Percentiles rank a stretch among this genome's conserved stretches.
Conservation (phyloP, 1,140 invertebrate genomes). For the Hylyphantes graminicola region DNA sequence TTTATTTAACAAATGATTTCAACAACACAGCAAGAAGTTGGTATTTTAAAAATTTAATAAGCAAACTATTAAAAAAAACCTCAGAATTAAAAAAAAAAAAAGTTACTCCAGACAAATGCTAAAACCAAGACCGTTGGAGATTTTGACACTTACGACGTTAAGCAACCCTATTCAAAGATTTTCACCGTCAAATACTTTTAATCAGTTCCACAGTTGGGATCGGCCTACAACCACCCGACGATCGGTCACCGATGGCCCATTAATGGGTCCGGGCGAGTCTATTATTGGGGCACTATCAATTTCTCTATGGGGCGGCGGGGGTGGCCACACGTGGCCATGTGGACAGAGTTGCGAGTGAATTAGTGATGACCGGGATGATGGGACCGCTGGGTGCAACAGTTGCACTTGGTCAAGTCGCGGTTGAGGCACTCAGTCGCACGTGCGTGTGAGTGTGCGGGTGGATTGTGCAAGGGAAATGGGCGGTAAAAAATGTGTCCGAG, state of each 20-base stretch:
- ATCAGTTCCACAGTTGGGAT: neutral
- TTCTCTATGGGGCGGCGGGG: conserved; percentile 49
- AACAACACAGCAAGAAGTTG: too few relatives aligned
- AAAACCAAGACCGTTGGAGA: too few relatives aligned
- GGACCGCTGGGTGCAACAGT: conserved; percentile 54
- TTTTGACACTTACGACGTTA: too few relatives aligned
- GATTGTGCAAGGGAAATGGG: neutral
- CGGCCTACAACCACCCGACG: conserved; percentile 11
- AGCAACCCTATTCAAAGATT: too few relatives aligned
- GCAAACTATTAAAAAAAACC: too few relatives aligned
- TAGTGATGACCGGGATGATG: conserved; percentile 52
- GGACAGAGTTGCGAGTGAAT: conserved; percentile 44
- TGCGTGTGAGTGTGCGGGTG: neutral
- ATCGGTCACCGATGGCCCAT: conserved; percentile 50
- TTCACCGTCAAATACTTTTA: too few relatives aligned
- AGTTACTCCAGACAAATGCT: too few relatives aligned
- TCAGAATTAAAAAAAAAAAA: too few relatives aligned
- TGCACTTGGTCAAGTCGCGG: conserved; percentile 42
- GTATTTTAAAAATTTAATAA: too few relatives aligned
- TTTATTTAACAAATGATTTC: too few relatives aligned
- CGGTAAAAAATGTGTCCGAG: neutral
- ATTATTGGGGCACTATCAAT: conserved; percentile 53
- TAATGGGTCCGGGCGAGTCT: conserved; percentile 49
- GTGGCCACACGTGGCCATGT: conserved; percentile 48
- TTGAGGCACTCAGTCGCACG: neutral